A percentile compares a stretch with the other conserved stretches of the same genome.
phyloP scores from a whole-genome alignment of 2,797 vertebrate genomes.

The Vireo griseus region DNA sequence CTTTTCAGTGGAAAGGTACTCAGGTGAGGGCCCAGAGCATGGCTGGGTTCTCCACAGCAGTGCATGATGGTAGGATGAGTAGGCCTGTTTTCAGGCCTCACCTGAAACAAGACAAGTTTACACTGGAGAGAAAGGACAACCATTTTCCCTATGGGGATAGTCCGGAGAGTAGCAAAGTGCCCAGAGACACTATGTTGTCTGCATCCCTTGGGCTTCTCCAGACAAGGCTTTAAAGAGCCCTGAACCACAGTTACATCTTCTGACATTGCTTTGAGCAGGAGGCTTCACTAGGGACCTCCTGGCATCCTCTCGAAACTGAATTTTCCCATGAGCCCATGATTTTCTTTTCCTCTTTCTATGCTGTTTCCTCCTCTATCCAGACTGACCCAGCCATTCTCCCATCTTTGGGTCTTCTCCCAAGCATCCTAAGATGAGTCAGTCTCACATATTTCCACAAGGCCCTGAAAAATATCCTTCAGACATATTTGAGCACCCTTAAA shows the following conservation, averaged over 20 bases:
- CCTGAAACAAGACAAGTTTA: background rate
- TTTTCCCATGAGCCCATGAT: background rate
- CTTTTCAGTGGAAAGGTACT: background rate
- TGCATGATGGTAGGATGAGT: background rate
- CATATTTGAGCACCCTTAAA: background rate
- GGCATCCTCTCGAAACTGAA: background rate
- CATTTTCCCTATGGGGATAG: background rate
- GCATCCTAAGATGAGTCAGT: background rate
- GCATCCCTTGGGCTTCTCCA: background rate
- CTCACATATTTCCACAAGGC: background rate
- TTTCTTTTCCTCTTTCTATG: background rate
- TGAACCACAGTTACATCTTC: background rate
- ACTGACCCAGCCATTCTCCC: background rate
- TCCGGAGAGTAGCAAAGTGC: background rate
- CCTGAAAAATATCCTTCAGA: background rate
- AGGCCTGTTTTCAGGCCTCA: no score
- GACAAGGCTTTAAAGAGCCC: background rate
- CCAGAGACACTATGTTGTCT: background rate
- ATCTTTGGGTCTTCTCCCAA: background rate
- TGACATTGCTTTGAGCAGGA: background rate
- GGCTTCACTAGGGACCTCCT: background rate
- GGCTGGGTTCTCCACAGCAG: background rate
- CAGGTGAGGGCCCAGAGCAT: background rate
- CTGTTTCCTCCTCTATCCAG: background rate
- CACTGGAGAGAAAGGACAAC: background rate